These are phyloP conservation scores for Tokudaia muenninki DNA, from an alignment of 2,797 vertebrate genomes.

Conservation along the genomic window DNA sequence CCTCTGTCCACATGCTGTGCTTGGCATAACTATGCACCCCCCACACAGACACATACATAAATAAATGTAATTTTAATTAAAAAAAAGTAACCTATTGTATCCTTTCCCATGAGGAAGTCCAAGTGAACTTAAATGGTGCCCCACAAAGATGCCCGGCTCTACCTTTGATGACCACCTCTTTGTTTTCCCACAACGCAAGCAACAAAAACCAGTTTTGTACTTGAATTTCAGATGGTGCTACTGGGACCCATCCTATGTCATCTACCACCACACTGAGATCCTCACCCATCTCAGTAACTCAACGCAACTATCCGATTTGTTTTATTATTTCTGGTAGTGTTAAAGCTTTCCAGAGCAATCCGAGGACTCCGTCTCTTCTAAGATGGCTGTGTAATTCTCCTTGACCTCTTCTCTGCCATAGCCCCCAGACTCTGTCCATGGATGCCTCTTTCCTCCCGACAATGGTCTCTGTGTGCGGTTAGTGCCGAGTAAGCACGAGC, in stretches of 20 bases:
- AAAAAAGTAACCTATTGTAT: background rate
- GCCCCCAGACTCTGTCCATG: background rate
- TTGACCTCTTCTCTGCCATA: background rate
- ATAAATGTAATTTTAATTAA: background rate
- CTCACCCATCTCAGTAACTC: background rate
- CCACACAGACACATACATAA: background rate
- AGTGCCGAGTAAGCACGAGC: conserved; percentile 21
- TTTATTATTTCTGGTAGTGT: background rate
- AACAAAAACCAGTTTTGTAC: background rate
- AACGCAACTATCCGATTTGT: background rate
- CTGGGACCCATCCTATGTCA: background rate
- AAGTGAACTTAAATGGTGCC: background rate
- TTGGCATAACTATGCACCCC: background rate
- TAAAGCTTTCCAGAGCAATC: background rate
- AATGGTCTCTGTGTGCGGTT: background rate
- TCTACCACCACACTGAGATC: background rate
- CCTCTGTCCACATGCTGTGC: background rate
- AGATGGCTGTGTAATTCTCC: background rate
- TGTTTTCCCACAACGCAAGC: background rate
- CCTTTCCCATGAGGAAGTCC: background rate
- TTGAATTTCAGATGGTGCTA: background rate
- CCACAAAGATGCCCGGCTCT: background rate
- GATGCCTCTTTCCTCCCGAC: background rate
- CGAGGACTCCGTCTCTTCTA: background rate
- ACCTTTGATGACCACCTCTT: background rate